phyloP scores from a whole-genome alignment of 2,113 vertebrate genomes.

The Macheiramphus alcinus region DNA sequence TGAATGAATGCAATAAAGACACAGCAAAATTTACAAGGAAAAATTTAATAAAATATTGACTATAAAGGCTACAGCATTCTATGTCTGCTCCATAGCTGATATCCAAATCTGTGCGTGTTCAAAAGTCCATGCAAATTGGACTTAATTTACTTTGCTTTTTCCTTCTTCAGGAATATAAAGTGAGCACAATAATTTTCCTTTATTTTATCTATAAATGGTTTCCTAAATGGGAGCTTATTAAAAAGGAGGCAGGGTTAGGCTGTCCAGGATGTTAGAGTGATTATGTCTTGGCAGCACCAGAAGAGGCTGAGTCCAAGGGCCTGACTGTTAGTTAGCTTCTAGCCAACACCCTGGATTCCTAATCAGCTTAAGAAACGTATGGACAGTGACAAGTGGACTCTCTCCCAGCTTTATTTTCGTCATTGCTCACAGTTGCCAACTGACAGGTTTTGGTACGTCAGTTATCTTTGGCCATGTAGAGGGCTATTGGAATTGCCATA shows the following conservation, averaged over 20 bases:
- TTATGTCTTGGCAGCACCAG: conserved; percentile 11
- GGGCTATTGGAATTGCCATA: background rate
- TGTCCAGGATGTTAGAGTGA: conserved; percentile 11
- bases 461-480: background rate
- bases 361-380: background rate
- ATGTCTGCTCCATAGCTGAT: conserved; percentile 20
- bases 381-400: background rate
- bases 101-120: background rate
- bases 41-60: conserved; percentile 64
- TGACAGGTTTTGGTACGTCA: accelerated
- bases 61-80: conserved; percentile 34
- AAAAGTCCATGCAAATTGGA: conserved; percentile 38
- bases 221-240: conserved; percentile 29
- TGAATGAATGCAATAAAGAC: conserved; percentile 58
- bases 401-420: background rate
- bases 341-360: background rate
- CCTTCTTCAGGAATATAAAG: conserved; percentile 19
- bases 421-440: background rate
- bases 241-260: conserved; percentile 3
- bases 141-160: conserved; percentile 41
- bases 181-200: conserved; percentile 4
- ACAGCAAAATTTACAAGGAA: conserved; percentile 52
- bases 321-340: background rate
- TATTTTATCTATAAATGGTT: conserved; percentile 45
- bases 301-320: background rate